Evolutionary conservation across 2,113 vertebrate genomes (phyloP).

Genomic region (Alethe castanea): DNA sequence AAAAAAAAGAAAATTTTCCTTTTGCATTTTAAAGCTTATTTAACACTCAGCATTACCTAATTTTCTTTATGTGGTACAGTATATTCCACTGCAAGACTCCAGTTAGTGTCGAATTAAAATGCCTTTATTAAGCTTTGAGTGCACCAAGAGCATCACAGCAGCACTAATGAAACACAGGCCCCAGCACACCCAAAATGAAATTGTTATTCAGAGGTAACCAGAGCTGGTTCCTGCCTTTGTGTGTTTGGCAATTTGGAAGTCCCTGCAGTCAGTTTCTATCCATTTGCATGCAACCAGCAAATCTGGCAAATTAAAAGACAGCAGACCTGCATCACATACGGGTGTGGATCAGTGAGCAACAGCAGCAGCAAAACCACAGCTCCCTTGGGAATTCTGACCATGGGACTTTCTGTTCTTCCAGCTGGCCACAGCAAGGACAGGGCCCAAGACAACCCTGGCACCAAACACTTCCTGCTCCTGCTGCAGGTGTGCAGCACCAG

Average conservation of each 20-base stretch:
- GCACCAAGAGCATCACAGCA: not conserved
- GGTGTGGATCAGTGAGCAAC: not conserved
- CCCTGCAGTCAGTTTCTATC: not conserved
- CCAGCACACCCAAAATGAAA: not conserved
- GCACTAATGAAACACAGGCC: not conserved
- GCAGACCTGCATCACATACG: fast-evolving
- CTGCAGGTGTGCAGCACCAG: not conserved
- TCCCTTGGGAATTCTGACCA: not conserved
- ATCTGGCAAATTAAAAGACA: not conserved
- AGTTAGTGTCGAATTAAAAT: not conserved
- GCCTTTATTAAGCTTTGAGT: not conserved
- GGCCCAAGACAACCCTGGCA: not conserved
- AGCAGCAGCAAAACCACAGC: not conserved
- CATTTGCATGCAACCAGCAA: not conserved
- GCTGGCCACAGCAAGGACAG: not conserved
- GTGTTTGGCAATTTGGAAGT: not conserved
- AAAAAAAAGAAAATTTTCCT: not conserved
- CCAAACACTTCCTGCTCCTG: not conserved
- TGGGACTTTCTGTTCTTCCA: fast-evolving
- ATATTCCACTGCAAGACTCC: not conserved
- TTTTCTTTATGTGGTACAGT: not conserved
- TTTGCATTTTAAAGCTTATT: conserved; percentile 33
- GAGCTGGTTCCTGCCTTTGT: not conserved
- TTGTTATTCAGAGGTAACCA: not conserved
- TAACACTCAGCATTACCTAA: not conserved